Base-by-base conservation (phyloP, 2,797 vertebrate species). In the Acestrorhynchus altus region DNA sequence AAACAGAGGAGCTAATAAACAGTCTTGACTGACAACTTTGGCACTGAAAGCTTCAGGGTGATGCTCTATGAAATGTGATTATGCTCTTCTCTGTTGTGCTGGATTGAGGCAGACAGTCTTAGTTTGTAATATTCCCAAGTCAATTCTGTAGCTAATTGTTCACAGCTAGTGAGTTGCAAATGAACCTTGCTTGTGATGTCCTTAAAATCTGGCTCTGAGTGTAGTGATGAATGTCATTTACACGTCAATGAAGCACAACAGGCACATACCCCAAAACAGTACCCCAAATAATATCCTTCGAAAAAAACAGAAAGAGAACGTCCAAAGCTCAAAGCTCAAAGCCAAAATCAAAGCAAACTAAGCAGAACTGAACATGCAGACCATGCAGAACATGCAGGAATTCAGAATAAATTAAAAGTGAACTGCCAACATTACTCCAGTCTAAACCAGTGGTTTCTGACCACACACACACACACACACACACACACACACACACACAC, bases 391-490 rank as follows among this genome's bases (percentile, higher is more conserved):
- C 26, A 2, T n/a, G 35, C 39, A 8, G 35, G 35, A 63, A 63
- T 42, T 64, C 0, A 20, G n/a, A 39, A 51, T 28, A 47, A 47
- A 67, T 47, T 28, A 46, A 44, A 24, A 42, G 1, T 51, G 4
- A 35, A 28, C 47, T 39, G 16, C 28, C 11, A 69, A n/a, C 15
- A 26, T 8, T 64, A 8, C 1, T 28, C 8, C 22, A 31, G 0
- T 51, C 22, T n/a, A 51, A 68, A 5, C 10, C n/a, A 16, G 20
- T 3, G 13, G 31, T 71, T 57, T 0, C 63, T 66, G 46, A 54
- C 68, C 88, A 76, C 71, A 77, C 75, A 77, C 79, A 76, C 66
- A 76, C 60, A n/a, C 24, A 28, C 7, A 65, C 13, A 11, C 8
- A 63, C 18, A n/a, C n/a, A n/a, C n/a, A n/a, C n/a, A n/a, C n/a